These are phyloP conservation scores for Oreochromis tanganicae DNA, from an alignment of 2,113 vertebrate species.

Conservation along the genomic window DNA sequence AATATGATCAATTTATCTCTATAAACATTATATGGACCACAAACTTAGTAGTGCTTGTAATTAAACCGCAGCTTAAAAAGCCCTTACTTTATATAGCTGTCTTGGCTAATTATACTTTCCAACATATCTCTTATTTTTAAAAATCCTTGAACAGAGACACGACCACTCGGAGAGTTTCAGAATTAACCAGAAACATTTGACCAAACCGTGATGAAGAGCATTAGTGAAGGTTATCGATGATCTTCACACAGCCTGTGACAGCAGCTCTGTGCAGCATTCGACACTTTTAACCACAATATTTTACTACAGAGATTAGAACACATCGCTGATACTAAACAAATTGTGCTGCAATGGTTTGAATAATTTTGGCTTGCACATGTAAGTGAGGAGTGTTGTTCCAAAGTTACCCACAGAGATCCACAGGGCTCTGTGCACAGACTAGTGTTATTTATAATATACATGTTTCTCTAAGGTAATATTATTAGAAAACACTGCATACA, in stretches of 20 bases:
- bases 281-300: neutral
- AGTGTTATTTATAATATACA: neutral
- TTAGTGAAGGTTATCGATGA: neutral
- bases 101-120: neutral
- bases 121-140: neutral
- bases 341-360: neutral
- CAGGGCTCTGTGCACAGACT: neutral
- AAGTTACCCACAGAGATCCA: neutral
- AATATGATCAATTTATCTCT: neutral
- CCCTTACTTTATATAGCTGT: neutral
- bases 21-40: neutral
- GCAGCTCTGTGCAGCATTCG: neutral
- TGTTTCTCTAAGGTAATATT: neutral
- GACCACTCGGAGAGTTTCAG: neutral
- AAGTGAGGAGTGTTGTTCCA: neutral
- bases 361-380: neutral
- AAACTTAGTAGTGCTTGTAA: neutral
- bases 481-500: neutral
- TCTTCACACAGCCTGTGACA: neutral
- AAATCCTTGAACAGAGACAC: neutral
- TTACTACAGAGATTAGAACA: neutral
- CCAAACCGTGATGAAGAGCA: neutral
- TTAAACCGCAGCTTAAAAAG: neutral
- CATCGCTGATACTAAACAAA: neutral
- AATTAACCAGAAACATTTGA: neutral